A percentile compares a stretch with the other conserved stretches of the same genome.
phyloP scores from a whole-genome alignment of 2,113 vertebrate species.

The Ammodytes marinus region DNA sequence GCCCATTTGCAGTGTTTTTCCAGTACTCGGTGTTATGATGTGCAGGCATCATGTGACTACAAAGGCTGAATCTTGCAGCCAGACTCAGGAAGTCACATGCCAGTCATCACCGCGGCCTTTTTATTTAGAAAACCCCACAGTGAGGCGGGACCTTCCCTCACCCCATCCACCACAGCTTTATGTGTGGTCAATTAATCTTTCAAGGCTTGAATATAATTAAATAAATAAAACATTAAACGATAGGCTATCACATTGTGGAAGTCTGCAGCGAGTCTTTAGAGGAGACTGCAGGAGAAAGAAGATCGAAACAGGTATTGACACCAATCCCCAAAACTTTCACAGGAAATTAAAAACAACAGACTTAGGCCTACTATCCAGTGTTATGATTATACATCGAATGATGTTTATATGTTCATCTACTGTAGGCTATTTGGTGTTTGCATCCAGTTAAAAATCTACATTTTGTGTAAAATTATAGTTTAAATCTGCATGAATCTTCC shows the following conservation, averaged over 20 bases:
- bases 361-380: not conserved
- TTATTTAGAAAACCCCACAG: conserved; percentile 76
- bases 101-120: conserved; percentile 68
- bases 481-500: not conserved
- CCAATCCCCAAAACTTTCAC: conserved; percentile 12
- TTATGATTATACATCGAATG: not conserved
- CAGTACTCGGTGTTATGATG: conserved; percentile 49
- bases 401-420: not conserved
- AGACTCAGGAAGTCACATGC: conserved; percentile 84
- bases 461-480: not conserved
- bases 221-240: not conserved
- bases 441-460: not conserved
- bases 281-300: conserved; percentile 29
- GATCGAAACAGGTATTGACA: conserved; percentile 44
- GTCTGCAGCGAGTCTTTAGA: conserved; percentile 25
- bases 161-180: conserved; percentile 15
- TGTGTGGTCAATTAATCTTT: conserved; percentile 47
- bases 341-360: conserved; percentile 11
- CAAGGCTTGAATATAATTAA: not conserved
- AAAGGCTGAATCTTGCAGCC: conserved; percentile 58
- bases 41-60: conserved; percentile 75
- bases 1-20: conserved; percentile 9
- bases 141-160: conserved; percentile 39
- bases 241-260: not conserved
- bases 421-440: not conserved